phyloP scores from a whole-genome alignment of 2,888 invertebrate genomes.

The Dasysyrphus tricinctus region DNA sequence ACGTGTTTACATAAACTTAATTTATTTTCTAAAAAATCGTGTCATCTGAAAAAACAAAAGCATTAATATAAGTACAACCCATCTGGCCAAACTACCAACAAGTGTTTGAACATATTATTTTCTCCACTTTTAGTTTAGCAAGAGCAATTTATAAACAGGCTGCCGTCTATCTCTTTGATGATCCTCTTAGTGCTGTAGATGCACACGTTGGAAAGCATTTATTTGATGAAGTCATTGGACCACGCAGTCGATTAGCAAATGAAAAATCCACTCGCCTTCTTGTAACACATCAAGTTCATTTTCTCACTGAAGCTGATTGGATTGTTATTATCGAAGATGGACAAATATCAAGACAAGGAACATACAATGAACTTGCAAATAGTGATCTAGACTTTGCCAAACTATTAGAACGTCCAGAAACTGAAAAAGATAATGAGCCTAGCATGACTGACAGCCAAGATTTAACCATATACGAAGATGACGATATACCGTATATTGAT shows the following conservation, averaged over 20 bases:
- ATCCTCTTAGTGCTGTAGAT: conserved; percentile 92
- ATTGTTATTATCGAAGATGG: conserved; percentile 87
- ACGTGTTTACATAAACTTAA: not conserved
- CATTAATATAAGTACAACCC: too few species aligned
- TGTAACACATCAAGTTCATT: conserved; percentile 92
- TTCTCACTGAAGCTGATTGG: conserved; percentile 86
- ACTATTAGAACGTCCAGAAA: conserved; percentile 82
- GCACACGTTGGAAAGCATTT: conserved; percentile 90
- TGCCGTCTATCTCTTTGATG: conserved; percentile 91
- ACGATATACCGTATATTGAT: conserved; percentile 83
- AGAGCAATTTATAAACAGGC: conserved; percentile 90
- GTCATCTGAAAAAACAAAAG: not conserved
- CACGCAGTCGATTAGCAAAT: conserved; percentile 84
- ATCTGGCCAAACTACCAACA: not conserved
- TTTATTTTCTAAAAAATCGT: conserved; percentile 4
- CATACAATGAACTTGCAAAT: conserved; percentile 84
- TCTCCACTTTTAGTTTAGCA: conserved; percentile 84
- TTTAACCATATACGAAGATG: conserved; percentile 79
- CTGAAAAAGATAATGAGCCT: conserved; percentile 63
- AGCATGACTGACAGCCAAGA: conserved; percentile 68
- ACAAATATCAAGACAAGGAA: conserved; percentile 83
- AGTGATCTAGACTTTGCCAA: conserved; percentile 85
- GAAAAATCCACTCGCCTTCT: conserved; percentile 87
- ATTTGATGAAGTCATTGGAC: conserved; percentile 89
- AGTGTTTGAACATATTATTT: not conserved